These are phyloP conservation scores for Lithophane leautieri DNA, from an alignment of 2,888 invertebrate genomes.

Conservation along the genomic window DNA sequence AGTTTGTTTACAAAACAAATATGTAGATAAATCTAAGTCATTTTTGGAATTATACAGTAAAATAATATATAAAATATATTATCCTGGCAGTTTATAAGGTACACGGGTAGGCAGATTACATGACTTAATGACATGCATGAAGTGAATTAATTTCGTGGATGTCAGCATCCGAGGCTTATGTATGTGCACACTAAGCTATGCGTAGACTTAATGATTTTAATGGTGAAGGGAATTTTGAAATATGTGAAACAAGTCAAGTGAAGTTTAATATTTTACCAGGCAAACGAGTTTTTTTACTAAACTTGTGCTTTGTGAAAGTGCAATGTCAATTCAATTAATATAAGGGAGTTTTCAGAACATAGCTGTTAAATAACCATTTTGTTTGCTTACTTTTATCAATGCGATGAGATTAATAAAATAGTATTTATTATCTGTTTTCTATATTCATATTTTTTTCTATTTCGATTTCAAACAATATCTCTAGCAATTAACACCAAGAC, in stretches of 20 bases:
- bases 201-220: background rate
- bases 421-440: too few relatives aligned
- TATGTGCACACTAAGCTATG: background rate
- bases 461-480: background rate
- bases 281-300: background rate
- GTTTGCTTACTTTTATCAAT: too few relatives aligned
- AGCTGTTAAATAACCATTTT: too few relatives aligned
- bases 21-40: constrained; percentile 65
- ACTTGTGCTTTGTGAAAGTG: constrained; percentile 10
- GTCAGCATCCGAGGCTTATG: background rate
- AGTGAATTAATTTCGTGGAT: constrained; percentile 41
- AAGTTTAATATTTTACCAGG: background rate
- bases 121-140: constrained; percentile 7
- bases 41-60: constrained; percentile 25
- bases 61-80: constrained; percentile 50
- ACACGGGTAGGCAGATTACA: constrained; percentile 32
- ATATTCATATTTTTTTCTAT: background rate
- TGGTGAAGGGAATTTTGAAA: background rate
- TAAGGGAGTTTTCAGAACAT: background rate
- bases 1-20: constrained; percentile 51
- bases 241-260: background rate
- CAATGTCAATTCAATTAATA: constrained; percentile 8
- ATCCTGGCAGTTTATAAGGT: constrained; percentile 18
- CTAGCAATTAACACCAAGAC: background rate
- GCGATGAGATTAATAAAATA: background rate